Evolutionary conservation across 2,797 vertebrate genomes (phyloP).

Genomic region (Fistularia commersonii): DNA sequence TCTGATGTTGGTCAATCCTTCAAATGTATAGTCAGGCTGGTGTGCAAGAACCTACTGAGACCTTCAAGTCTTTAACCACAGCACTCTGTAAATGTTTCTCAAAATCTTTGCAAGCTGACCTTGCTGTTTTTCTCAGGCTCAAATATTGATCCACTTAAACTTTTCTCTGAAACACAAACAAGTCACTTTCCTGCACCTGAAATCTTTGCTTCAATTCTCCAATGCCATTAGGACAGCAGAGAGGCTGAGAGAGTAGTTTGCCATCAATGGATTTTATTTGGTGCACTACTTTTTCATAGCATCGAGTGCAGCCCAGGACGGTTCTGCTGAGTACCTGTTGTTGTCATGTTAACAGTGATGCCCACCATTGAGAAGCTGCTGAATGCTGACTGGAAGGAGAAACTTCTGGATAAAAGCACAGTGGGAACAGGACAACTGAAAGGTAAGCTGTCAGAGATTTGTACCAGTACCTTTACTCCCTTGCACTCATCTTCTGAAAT

Average conservation of each 20-base stretch:
- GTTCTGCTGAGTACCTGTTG: slow-evolving; percentile 49
- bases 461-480: slow-evolving; percentile 4
- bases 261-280: slow-evolving; percentile 46
- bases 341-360: slow-evolving; percentile 79
- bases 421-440: slow-evolving; percentile 82
- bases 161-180: slow-evolving; percentile 54
- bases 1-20: slow-evolving; percentile 26
- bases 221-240: slow-evolving; percentile 47
- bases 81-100: slow-evolving; percentile 29
- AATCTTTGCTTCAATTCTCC: slow-evolving; percentile 47
- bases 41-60: background rate
- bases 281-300: slow-evolving; percentile 31
- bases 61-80: too few species aligned
- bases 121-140: slow-evolving; percentile 56
- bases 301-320: slow-evolving; percentile 11
- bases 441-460: slow-evolving; percentile 73
- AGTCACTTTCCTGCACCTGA: slow-evolving; percentile 44
- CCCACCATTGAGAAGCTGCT: slow-evolving; percentile 93
- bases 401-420: slow-evolving; percentile 80
- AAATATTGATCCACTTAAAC: slow-evolving; percentile 69
- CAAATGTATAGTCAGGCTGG: slow-evolving; percentile 27
- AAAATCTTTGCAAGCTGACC: slow-evolving; percentile 51
- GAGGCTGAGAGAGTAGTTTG: slow-evolving; percentile 39
- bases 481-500: background rate
- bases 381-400: slow-evolving; percentile 90